Conservation (phyloP, 2,113 vertebrate species). For the Pardalotus punctatus region DNA sequence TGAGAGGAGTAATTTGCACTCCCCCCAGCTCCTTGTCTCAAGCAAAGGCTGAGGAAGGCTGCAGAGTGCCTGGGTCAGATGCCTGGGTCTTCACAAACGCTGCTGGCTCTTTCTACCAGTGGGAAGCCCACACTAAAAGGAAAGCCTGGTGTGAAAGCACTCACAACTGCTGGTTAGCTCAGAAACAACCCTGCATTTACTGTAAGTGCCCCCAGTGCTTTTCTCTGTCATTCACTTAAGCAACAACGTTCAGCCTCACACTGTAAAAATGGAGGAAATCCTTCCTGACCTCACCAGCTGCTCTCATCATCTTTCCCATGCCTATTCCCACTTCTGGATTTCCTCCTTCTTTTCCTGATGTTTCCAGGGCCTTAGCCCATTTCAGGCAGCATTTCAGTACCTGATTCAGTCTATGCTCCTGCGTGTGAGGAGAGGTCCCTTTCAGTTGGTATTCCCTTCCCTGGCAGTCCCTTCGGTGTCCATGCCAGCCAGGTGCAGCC, state of each 20-base stretch:
- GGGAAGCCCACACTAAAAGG: neutral
- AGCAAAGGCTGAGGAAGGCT: neutral
- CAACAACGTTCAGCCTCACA: neutral
- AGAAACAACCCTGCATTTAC: neutral
- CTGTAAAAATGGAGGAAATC: neutral
- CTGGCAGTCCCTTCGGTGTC: accelerated
- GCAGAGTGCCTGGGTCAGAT: neutral
- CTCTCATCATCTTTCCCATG: neutral
- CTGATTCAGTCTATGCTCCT: neutral
- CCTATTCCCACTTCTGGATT: neutral
- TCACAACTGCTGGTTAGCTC: neutral
- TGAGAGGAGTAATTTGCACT: neutral
- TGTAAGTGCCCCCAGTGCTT: neutral
- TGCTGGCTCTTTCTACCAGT: neutral
- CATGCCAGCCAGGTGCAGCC: neutral
- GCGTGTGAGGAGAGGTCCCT: neutral
- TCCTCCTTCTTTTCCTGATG: neutral
- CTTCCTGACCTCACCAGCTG: neutral
- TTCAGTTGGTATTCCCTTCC: neutral
- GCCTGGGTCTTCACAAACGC: neutral
- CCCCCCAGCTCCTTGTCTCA: neutral
- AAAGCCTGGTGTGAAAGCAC: neutral
- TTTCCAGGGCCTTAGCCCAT: neutral
- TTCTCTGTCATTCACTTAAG: neutral
- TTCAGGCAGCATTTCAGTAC: neutral